Evolutionary conservation across 2,888 invertebrate genomes (phyloP).

Genomic region (Dinocampus coccinellae): DNA sequence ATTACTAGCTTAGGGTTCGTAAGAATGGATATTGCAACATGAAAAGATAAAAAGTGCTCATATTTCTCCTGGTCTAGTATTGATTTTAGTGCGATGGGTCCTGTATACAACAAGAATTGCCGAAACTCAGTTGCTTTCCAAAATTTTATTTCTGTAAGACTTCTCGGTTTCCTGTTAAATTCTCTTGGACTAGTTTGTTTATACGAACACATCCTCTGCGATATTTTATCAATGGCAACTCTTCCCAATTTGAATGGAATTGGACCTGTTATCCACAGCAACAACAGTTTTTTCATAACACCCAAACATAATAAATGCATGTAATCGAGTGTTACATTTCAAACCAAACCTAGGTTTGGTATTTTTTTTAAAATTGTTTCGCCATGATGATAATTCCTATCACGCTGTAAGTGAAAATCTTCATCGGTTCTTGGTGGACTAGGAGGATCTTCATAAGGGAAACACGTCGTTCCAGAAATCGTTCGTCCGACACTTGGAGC

Average conservation of each 20-base stretch:
- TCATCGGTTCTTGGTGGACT: not conserved
- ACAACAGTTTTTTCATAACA: not conserved
- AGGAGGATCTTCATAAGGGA: not conserved
- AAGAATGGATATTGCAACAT: constrained; percentile 20
- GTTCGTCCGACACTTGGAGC: constrained; percentile 16
- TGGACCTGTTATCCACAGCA: not conserved
- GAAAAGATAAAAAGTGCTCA: constrained; percentile 21
- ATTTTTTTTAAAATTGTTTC: not conserved
- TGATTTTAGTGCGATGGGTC: constrained; percentile 42
- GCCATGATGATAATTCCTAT: not conserved
- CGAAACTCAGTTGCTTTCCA: constrained; percentile 32
- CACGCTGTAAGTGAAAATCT: not conserved
- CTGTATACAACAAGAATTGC: constrained; percentile 45
- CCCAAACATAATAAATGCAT: constrained; percentile 8
- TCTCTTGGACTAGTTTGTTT: no score
- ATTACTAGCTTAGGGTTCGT: not conserved
- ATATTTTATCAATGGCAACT: not conserved
- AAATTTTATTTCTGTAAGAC: not conserved
- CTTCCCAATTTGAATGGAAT: not conserved
- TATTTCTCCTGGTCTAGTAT: not conserved
- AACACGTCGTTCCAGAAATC: not conserved
- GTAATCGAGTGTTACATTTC: not conserved
- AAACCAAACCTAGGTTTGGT: not conserved
- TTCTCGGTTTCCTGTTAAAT: constrained; percentile 22
- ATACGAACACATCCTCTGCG: not conserved